Percentiles rank a stretch among this genome's conserved stretches.
phyloP scores from a whole-genome alignment of 2,797 vertebrate genomes.

The Acipenser transmontanus region DNA sequence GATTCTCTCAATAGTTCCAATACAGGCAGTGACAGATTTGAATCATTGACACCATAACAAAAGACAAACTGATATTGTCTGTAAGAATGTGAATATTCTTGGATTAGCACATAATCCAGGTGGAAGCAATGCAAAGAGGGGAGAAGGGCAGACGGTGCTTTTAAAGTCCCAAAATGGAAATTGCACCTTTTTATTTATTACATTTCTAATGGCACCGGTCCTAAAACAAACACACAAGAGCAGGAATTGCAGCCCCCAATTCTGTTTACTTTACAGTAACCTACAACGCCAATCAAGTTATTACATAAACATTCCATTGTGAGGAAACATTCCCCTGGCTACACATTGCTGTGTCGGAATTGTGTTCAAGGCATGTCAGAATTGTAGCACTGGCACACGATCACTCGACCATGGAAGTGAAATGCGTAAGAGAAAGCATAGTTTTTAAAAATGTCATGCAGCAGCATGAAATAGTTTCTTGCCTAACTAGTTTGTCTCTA shows the following conservation, averaged over 20 bases:
- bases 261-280: conserved; percentile 1
- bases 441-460: no score
- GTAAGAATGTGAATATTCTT: background rate
- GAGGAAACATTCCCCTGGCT: background rate
- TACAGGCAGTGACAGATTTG: background rate
- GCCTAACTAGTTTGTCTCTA: no score
- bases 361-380: background rate
- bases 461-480: no score
- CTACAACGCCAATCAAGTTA: background rate
- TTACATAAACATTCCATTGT: background rate
- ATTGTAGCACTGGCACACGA: background rate
- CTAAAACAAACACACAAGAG: background rate
- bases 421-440: no score
- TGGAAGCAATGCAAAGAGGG: background rate
- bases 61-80: background rate
- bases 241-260: background rate
- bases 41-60: background rate
- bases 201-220: background rate
- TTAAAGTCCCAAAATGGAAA: background rate
- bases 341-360: background rate
- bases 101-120: background rate
- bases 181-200: background rate
- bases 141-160: background rate
- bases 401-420: no score
- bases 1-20: no score